Evolutionary conservation across 2,888 invertebrate species (phyloP).

Genomic region (Dynastes grantii): DNA sequence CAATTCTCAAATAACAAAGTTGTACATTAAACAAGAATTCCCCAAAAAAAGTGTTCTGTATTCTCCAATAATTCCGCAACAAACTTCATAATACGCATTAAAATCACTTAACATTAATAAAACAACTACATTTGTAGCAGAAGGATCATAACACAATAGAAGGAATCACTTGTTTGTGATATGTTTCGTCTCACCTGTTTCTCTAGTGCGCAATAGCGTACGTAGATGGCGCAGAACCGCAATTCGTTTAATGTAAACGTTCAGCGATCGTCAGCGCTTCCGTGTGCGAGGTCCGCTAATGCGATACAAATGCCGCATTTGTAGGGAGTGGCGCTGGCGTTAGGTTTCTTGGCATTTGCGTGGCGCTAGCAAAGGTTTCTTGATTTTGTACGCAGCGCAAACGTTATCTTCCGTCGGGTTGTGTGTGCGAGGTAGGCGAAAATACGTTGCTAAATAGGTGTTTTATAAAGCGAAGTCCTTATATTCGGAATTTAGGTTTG

Average conservation of each 20-base stretch:
- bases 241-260: constrained; percentile 1
- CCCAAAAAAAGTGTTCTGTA: too few relatives aligned
- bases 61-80: too few relatives aligned
- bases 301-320: neutral
- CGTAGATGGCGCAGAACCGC: constrained; percentile 32
- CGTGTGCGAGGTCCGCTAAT: constrained; percentile 6
- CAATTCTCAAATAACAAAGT: too few relatives aligned
- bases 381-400: constrained; percentile 8
- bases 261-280: neutral
- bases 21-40: too few relatives aligned
- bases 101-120: too few relatives aligned
- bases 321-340: constrained; percentile 11
- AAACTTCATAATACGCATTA: neutral
- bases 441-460: too few relatives aligned
- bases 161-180: constrained; percentile 1
- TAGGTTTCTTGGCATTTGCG: neutral
- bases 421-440: too few relatives aligned
- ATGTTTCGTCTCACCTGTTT: constrained; percentile 32
- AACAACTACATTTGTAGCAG: neutral
- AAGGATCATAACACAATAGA: too few relatives aligned
- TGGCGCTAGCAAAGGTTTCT: neutral
- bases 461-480: too few relatives aligned
- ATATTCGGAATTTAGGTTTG: too few relatives aligned
- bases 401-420: too few relatives aligned
- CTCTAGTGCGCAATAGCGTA: constrained; percentile 36